Evolutionary conservation across 1,140 invertebrate genomes (phyloP), one percentile per base, ranked within the genome.

Genomic region (Procambarus virginalis): DNA sequence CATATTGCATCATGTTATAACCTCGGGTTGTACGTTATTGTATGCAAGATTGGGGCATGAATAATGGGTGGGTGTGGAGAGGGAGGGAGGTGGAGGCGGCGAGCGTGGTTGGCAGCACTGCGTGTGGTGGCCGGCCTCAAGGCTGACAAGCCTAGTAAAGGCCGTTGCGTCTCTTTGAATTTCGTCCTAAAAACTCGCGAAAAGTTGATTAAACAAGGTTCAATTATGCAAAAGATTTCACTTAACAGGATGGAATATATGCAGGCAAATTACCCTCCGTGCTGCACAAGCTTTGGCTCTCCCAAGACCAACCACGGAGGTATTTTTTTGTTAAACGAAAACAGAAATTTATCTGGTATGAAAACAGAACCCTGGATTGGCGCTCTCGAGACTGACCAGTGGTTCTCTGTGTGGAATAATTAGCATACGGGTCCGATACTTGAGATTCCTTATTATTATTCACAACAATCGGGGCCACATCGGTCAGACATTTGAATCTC

Each of bases 391-490:
- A 14, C 84, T 87, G 86, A 87, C 86, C 86, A 87, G 77, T 87
- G 86, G 86, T 78, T 87, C 77, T 87, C 77, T 80, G 76, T 86
- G 86, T 87, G 86, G 77, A 87, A 87, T 87, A 87, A 87, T 87
- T 87, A 87, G 86, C 86, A 87, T 87, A 87, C 86, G 78, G 77
- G 86, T 60, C 77, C 60, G 86, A 81, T 87, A 87, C 86, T 87
- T 60, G 86, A 87, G 86, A 87, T 87, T 79, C 86, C 86, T 87
- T 87, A 87, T 87, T 87, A 87, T 87, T 87, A 87, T 87, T 80
- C 86, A 87, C 86, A 87, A 87, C 86, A 87, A 87, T 87, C 86
- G 86, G 22, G 55, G 55, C 84, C 55, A 75, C 75, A 60, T 86
- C 51, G 76, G 84, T 78, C 84, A 77, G 84, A 86, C 84, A 78